Conservation (phyloP, 2,888 invertebrate genomes). For the Bimastos eiseni region DNA sequence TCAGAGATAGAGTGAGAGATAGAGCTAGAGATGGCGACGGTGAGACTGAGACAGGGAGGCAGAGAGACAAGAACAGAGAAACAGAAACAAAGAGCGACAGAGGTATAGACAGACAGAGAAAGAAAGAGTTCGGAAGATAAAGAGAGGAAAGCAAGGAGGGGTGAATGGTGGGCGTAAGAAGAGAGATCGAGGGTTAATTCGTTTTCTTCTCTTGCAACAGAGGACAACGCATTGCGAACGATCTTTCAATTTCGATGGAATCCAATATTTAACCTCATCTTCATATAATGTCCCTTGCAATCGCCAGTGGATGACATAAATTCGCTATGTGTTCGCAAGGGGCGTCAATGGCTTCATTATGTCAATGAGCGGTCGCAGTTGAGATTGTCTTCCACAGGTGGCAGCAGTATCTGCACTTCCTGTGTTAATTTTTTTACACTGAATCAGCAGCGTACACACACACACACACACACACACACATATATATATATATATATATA, state of each 20-base stretch:
- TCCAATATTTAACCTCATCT: neutral
- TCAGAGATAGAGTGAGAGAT: too few relatives aligned
- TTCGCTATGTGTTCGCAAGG: neutral
- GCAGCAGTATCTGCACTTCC: neutral
- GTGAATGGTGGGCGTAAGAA: too few relatives aligned
- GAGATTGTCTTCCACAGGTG: neutral
- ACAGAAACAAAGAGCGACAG: conserved; percentile 22
- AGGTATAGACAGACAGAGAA: too few relatives aligned
- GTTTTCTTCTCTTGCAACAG: too few relatives aligned
- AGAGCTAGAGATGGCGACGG: too few relatives aligned
- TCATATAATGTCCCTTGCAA: neutral
- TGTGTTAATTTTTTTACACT: neutral
- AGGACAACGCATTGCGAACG: too few relatives aligned
- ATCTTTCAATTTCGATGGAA: neutral
- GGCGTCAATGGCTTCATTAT: neutral
- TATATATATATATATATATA: neutral
- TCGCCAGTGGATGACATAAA: neutral
- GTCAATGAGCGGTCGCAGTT: neutral
- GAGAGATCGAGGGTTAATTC: too few relatives aligned
- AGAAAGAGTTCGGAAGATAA: neutral
- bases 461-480: neutral
- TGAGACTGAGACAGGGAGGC: neutral
- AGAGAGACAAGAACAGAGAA: neutral
- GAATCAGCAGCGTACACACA: neutral
- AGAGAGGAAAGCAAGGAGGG: neutral